Percentiles rank a stretch among this genome's conserved stretches.
These are phyloP conservation scores for Acromyrmex heyeri DNA, from an alignment of 1,140 invertebrate genomes.

Conservation along the genomic window DNA sequence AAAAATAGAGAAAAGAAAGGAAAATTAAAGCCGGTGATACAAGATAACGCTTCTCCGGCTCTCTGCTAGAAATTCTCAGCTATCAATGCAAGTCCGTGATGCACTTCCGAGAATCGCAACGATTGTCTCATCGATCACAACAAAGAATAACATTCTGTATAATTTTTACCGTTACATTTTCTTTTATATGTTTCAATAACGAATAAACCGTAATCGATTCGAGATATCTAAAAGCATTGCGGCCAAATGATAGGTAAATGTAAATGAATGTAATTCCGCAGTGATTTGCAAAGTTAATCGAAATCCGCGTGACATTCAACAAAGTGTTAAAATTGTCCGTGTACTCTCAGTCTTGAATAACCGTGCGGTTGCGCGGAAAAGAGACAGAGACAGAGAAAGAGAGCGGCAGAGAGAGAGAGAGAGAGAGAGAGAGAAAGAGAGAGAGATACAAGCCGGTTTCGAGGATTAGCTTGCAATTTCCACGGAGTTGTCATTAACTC, in stretches of 20 bases:
- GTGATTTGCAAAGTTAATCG: conserved; percentile 1
- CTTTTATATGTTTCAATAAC: neutral
- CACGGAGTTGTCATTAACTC: conserved; percentile 50
- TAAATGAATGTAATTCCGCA: conserved; percentile 10
- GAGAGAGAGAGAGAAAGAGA: neutral
- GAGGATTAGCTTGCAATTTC: conserved; percentile 59
- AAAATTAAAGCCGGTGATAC: conserved; percentile 31
- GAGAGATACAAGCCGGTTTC: conserved; percentile 23
- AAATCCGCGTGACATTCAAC: conserved; percentile 9
- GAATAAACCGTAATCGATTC: neutral
- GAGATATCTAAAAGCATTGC: neutral
- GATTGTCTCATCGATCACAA: neutral
- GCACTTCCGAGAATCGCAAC: neutral
- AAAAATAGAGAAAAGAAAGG: conserved; percentile 28
- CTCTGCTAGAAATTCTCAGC: neutral
- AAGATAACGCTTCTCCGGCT: conserved; percentile 4
- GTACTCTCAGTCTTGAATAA: conserved; percentile 26
- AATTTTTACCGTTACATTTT: neutral
- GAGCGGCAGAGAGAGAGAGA: neutral
- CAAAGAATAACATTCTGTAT: neutral
- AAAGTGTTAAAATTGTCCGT: conserved; percentile 10
- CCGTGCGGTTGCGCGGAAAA: neutral
- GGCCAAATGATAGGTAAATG: neutral
- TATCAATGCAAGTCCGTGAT: neutral
- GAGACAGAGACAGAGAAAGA: neutral